Conservation (phyloP, 2,113 vertebrate species). For the Muntiacus muntjak region DNA sequence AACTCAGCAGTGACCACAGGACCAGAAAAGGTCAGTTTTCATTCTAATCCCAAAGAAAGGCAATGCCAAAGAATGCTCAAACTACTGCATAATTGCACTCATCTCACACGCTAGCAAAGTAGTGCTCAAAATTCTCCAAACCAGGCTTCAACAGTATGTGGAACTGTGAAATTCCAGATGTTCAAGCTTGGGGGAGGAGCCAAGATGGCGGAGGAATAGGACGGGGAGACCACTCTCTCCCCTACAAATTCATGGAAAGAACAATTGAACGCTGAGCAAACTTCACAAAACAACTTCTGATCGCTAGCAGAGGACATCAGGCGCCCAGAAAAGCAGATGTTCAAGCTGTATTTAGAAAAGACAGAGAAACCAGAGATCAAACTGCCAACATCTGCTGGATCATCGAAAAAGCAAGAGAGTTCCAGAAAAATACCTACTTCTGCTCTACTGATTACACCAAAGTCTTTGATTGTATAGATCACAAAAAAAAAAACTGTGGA, state of each 20-base stretch:
- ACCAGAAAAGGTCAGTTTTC: background rate
- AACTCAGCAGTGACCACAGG: background rate
- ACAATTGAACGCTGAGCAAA: too few relatives aligned
- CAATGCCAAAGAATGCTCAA: background rate
- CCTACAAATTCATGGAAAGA: too few relatives aligned
- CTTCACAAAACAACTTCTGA: too few relatives aligned
- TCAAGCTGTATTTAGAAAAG: background rate
- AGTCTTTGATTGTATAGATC: background rate
- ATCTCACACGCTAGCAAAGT: background rate
- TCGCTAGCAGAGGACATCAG: too few relatives aligned
- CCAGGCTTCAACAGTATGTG: background rate
- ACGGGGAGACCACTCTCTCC: too few relatives aligned
- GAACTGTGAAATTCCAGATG: background rate
- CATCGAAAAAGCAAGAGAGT: background rate
- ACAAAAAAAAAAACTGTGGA: background rate
- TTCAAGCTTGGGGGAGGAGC: background rate
- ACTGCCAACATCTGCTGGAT: background rate
- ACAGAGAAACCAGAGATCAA: background rate
- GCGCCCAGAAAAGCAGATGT: background rate
- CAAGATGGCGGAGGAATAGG: too few relatives aligned
- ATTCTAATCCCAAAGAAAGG: background rate
- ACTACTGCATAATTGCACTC: background rate
- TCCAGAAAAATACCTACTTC: background rate
- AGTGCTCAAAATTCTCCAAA: background rate
- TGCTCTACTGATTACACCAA: background rate